phyloP scores from a whole-genome alignment of 1,140 invertebrate species.

The Arion vulgaris region DNA sequence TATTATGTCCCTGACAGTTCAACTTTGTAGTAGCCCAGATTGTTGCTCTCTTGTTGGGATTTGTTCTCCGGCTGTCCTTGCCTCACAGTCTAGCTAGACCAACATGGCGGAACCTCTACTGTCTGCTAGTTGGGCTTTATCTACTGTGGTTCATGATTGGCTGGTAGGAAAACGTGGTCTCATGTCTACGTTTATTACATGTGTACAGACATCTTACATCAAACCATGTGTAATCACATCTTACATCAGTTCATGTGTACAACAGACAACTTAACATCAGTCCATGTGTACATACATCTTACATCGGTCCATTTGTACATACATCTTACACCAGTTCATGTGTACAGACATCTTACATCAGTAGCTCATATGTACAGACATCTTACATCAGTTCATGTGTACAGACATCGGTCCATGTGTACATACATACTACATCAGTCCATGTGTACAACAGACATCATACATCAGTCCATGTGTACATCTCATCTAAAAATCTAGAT shows the following conservation, averaged over 20 bases:
- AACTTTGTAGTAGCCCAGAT: constrained; percentile 28
- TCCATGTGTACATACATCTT: too few species aligned
- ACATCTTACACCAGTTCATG: too few species aligned
- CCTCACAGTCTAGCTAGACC: constrained; percentile 12
- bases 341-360: too few species aligned
- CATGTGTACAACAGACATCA: too few species aligned
- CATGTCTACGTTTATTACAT: background rate
- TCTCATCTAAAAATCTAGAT: too few species aligned
- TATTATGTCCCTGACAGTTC: constrained; percentile 15
- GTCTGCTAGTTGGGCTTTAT: background rate
- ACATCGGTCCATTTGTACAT: too few species aligned
- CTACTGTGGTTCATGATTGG: constrained; percentile 23
- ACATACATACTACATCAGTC: too few species aligned
- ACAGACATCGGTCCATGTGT: too few species aligned
- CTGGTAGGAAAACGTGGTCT: background rate
- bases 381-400: too few species aligned
- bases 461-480: too few species aligned
- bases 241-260: background rate
- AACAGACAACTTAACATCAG: too few species aligned
- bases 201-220: background rate
- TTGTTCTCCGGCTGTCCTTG: background rate
- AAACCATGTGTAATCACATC: background rate
- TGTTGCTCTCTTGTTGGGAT: constrained; percentile 2
- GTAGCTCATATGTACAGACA: too few species aligned
- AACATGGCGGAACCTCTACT: constrained; percentile 12